Conservation (phyloP, 2,113 vertebrate species). For the Semnopithecus entellus region DNA sequence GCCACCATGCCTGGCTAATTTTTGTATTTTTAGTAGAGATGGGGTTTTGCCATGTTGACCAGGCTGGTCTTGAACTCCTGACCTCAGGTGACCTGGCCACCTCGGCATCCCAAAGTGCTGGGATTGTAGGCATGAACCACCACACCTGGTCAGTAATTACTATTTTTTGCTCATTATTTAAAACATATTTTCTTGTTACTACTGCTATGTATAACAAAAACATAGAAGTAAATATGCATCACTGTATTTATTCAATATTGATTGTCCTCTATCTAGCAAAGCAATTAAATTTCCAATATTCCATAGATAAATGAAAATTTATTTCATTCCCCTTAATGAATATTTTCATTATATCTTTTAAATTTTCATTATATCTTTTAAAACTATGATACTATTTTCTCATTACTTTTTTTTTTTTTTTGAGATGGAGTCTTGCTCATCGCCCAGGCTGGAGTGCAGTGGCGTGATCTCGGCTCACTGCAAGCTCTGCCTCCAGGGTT, state of each 20-base stretch:
- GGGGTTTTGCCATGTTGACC: too few relatives aligned
- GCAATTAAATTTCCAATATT: not conserved
- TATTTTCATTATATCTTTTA: not conserved
- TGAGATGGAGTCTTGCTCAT: too few relatives aligned
- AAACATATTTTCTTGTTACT: not conserved
- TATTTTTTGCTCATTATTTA: not conserved
- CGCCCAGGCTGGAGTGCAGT: too few relatives aligned
- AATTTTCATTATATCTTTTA: not conserved
- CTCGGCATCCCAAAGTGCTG: too few relatives aligned
- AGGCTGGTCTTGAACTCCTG: too few relatives aligned
- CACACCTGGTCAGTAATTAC: too few relatives aligned
- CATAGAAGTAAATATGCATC: not conserved
- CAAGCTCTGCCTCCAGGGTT: too few relatives aligned
- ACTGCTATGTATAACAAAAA: not conserved
- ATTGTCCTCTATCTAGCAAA: not conserved
- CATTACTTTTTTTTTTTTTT: not conserved
- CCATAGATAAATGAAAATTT: not conserved
- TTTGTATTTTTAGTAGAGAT: too few relatives aligned
- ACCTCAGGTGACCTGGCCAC: too few relatives aligned
- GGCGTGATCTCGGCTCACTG: too few relatives aligned
- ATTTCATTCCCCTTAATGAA: not conserved
- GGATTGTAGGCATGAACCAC: too few relatives aligned
- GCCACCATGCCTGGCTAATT: too few relatives aligned
- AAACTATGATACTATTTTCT: not conserved
- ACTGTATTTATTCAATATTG: not conserved